These are phyloP conservation scores for Hypanus sabinus DNA, from an alignment of 2,113 vertebrate genomes.

Conservation along the genomic window DNA sequence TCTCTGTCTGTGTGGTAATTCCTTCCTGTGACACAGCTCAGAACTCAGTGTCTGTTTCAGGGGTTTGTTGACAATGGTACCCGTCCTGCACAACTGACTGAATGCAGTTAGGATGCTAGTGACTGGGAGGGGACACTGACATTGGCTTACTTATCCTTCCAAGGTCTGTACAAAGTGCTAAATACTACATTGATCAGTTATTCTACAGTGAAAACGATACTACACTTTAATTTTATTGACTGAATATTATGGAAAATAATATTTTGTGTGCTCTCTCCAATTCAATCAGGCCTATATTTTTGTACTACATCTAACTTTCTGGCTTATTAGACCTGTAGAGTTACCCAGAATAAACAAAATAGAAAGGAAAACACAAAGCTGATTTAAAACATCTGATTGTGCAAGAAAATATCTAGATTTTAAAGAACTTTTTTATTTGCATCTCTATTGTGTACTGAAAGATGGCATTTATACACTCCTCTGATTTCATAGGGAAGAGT, in stretches of 20 bases:
- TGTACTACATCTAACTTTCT: not conserved
- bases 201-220: no score
- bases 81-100: no score
- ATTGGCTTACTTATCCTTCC: no score
- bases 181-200: not conserved
- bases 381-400: not conserved
- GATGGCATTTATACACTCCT: not conserved
- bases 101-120: no score
- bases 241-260: not conserved
- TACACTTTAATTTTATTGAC: not conserved
- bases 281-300: not conserved
- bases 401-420: not conserved
- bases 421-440: not conserved
- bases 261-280: not conserved
- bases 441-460: not conserved
- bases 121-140: no score
- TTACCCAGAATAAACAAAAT: not conserved
- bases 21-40: no score
- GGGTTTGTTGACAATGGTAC: no score
- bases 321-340: no score
- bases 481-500: not conserved
- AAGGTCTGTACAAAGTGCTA: not conserved
- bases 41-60: no score
- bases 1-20: no score
- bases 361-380: not conserved